Base-by-base conservation (phyloP, 2,888 invertebrate species). In the Lasioglossum malachurum region DNA sequence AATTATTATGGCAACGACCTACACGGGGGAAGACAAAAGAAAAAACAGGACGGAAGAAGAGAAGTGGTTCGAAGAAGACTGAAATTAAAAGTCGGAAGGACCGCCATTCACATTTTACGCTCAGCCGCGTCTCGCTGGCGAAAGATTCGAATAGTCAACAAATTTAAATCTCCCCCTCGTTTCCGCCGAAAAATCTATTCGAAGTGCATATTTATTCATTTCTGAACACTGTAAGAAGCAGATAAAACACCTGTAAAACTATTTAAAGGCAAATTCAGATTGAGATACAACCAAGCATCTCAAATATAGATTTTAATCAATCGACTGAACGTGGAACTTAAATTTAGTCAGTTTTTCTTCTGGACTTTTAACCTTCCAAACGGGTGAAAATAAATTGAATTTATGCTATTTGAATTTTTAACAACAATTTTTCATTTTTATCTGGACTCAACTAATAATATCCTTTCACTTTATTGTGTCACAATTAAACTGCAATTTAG, bases 1-100 rank as follows among this genome's bases (percentile, higher is more conserved):
- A 85, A 87, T 85, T 82, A 85, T 87, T 83, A 85, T 60, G 88
- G 76, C 71, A 85, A 77, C 80, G 60, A 80, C 69, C 46, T 82
- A 44, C 77, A 49, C 73, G 60, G 2, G 27, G 38, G 53, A 64
- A 78, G 78, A 73, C 72, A 74, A 82, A 76, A 71, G 75, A 53
- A 46, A 64, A 27, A 71, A n/a, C 19, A 23, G 44, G 44, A 57
- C 41, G 81, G 57, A 64, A 72, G 49, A 71, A 76, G 71, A 76
- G 71, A 84, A 86, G 75, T 67, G 64, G 53, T 64, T 27, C 78
- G 76, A 74, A 77, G 74, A n/a, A 77, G 77, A 46, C 64, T 46
- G 75, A 86, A 82, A 86, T 87, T 82, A 86, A 86, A 82, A 78
- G 77, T 77, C 64, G 79, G 74, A 74, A 82, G 77, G 53, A 80